These are phyloP conservation scores for Dicrostonyx torquatus DNA, from an alignment of 2,797 vertebrate species.

Conservation along the genomic window DNA sequence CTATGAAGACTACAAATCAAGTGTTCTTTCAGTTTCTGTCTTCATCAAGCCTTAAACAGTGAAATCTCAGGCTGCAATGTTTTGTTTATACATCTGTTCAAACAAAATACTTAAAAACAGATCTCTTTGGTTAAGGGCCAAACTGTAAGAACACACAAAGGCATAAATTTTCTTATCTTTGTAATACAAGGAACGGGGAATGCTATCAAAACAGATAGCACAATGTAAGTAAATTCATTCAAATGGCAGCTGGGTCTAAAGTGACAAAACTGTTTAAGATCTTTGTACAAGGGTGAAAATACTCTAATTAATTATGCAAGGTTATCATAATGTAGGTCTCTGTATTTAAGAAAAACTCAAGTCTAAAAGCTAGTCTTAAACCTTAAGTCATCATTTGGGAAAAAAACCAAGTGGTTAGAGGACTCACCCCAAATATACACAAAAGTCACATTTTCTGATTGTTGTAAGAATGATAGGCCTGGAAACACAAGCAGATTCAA, in stretches of 20 bases:
- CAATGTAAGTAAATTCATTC: conserved; percentile 75
- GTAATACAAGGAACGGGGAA: conserved; percentile 70
- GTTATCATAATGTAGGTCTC: conserved; percentile 68
- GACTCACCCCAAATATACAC: conserved; percentile 61
- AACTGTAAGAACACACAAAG: conserved; percentile 76
- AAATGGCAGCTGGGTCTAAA: conserved; percentile 64
- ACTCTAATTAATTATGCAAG: conserved; percentile 62
- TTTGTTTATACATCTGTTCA: conserved; percentile 82
- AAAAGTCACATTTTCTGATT: conserved; percentile 59
- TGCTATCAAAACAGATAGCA: conserved; percentile 68
- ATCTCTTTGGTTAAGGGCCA: conserved; percentile 77
- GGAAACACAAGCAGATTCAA: conserved; percentile 29
- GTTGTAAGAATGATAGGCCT: conserved; percentile 66
- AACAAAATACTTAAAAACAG: conserved; percentile 81
- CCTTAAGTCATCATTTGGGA: conserved; percentile 53
- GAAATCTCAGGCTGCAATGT: conserved; percentile 72
- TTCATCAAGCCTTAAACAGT: conserved; percentile 68
- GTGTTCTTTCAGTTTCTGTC: conserved; percentile 59
- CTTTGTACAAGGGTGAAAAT: conserved; percentile 63
- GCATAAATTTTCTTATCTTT: conserved; percentile 77
- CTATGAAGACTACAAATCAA: conserved; percentile 53
- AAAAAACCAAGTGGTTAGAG: conserved; percentile 70
- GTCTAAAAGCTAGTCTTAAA: conserved; percentile 65
- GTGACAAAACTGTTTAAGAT: conserved; percentile 69
- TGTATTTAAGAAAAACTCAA: conserved; percentile 64